Conservation (phyloP, 2,888 invertebrate genomes). For the Nemotelus pantherinus region DNA sequence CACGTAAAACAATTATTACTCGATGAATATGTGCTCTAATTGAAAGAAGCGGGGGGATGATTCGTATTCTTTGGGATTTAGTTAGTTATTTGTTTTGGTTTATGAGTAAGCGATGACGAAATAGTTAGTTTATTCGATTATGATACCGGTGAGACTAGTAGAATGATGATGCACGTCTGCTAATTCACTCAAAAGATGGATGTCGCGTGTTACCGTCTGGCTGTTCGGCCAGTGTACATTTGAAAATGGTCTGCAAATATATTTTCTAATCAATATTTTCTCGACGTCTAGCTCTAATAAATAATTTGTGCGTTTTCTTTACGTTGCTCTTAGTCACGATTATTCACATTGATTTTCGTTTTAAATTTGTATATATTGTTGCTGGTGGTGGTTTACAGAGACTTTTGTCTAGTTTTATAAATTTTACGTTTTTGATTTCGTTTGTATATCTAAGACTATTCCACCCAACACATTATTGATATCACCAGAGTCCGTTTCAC, state of each 20-base stretch:
- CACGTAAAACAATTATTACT: slow-evolving; percentile 37
- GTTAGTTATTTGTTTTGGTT: not conserved
- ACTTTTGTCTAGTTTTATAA: slow-evolving; percentile 17
- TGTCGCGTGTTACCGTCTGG: not conserved
- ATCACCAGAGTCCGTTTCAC: slow-evolving; percentile 34
- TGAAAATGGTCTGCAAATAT: slow-evolving; percentile 33
- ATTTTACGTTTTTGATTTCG: slow-evolving; percentile 26
- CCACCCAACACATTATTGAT: slow-evolving; percentile 30
- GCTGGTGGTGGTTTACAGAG: not conserved
- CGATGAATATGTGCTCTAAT: slow-evolving; percentile 31
- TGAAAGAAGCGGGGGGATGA: not conserved
- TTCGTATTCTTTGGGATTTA: not conserved
- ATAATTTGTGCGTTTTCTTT: slow-evolving; percentile 39
- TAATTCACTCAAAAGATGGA: not conserved
- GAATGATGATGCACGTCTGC: too few species aligned
- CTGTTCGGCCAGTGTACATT: not conserved
- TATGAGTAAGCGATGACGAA: slow-evolving; percentile 14
- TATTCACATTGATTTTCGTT: slow-evolving; percentile 6
- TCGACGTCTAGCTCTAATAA: not conserved
- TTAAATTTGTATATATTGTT: slow-evolving; percentile 22
- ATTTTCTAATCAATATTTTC: not conserved
- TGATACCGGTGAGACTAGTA: not conserved
- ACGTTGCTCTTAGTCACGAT: slow-evolving; percentile 20
- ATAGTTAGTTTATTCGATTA: not conserved
- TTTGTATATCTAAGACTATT: not conserved